phyloP scores from a whole-genome alignment of 2,797 vertebrate species.

The Gallinago nigripennis region DNA sequence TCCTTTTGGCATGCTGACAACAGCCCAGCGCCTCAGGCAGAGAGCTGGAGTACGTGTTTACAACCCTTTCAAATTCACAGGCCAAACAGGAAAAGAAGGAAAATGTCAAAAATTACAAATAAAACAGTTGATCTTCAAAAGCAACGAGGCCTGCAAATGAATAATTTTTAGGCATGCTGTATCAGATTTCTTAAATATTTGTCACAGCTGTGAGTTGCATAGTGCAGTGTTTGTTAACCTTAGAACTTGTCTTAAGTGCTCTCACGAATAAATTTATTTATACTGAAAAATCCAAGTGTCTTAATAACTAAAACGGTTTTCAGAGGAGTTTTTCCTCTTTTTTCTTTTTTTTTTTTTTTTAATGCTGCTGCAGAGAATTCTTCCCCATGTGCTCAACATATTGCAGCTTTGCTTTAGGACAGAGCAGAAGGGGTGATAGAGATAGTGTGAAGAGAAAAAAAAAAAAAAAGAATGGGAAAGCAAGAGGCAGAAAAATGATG shows the following conservation, averaged over 20 bases:
- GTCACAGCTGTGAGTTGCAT: constrained; percentile 74
- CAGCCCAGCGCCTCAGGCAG: constrained; percentile 71
- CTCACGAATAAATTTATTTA: constrained; percentile 74
- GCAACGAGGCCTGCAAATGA: constrained; percentile 77
- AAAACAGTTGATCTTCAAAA: constrained; percentile 80
- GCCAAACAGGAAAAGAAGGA: constrained; percentile 94
- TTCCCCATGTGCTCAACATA: constrained; percentile 16
- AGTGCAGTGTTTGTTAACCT: constrained; percentile 77
- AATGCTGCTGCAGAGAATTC: not conserved
- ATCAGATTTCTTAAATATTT: constrained; percentile 79
- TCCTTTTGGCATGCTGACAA: constrained; percentile 76
- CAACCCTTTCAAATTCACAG: constrained; percentile 86
- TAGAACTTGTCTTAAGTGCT: constrained; percentile 73
- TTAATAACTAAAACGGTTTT: constrained; percentile 68
- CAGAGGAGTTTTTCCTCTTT: not conserved
- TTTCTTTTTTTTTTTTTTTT: not conserved
- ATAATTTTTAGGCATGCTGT: constrained; percentile 74
- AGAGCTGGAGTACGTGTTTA: constrained; percentile 86
- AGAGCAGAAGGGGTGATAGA: not conserved
- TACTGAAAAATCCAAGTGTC: constrained; percentile 65
- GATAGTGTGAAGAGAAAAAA: not conserved
- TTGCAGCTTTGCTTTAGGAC: constrained; percentile 1
- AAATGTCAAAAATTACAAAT: constrained; percentile 85
- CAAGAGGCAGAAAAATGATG: not conserved
- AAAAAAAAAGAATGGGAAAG: not conserved